Percentiles rank a stretch among this genome's conserved stretches.
Evolutionary conservation across 2,888 invertebrate genomes (phyloP).

Genomic region (Pyrrhosoma nymphula): DNA sequence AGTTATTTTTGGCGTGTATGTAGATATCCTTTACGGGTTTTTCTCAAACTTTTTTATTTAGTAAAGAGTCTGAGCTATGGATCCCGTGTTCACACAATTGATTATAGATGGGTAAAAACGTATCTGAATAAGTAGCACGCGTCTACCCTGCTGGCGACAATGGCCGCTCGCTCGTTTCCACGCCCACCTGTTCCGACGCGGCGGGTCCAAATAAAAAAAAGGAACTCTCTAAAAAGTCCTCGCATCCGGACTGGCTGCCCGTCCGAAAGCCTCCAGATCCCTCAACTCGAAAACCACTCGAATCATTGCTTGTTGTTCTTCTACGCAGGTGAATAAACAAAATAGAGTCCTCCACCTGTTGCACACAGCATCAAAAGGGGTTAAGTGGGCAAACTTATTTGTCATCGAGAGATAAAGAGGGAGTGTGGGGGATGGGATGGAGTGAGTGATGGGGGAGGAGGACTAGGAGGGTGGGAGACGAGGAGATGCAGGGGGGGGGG

Average conservation of each 20-base stretch:
- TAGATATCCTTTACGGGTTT: too few relatives aligned
- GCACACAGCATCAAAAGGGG: constrained; percentile 53
- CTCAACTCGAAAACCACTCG: neutral
- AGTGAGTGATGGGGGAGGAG: neutral
- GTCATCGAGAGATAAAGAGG: constrained; percentile 48
- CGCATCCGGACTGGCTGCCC: neutral
- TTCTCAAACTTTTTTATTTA: too few relatives aligned
- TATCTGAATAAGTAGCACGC: too few relatives aligned
- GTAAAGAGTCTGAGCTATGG: too few relatives aligned
- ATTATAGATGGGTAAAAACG: too few relatives aligned
- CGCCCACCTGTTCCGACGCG: neutral
- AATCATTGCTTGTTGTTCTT: constrained; percentile 53
- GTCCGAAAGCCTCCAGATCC: neutral
- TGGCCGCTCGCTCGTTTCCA: neutral
- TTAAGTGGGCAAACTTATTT: constrained; percentile 66
- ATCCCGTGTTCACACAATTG: too few relatives aligned
- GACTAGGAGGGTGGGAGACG: neutral
- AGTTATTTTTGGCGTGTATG: too few relatives aligned
- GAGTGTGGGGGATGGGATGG: neutral
- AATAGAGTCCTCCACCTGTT: constrained; percentile 67
- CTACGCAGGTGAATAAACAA: constrained; percentile 65
- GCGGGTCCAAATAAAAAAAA: neutral
- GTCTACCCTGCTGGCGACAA: too few relatives aligned
- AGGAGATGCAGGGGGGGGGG: neutral
- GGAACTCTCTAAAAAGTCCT: neutral